phyloP scores from a whole-genome alignment of 2,797 vertebrate genomes.

The Sebastes glaucus region DNA sequence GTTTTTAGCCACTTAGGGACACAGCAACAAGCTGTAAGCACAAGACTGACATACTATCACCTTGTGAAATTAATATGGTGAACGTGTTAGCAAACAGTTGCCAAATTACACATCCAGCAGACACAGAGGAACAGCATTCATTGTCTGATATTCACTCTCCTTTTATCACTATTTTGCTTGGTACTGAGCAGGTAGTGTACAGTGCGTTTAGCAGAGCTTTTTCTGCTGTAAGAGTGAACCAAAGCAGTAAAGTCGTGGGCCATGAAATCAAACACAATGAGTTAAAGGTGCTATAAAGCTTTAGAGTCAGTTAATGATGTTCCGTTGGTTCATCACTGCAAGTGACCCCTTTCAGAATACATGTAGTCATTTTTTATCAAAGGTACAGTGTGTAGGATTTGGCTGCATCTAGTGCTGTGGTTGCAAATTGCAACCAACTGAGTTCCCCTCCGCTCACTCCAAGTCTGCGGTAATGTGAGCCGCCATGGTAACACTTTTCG shows the following conservation, averaged over 20 bases:
- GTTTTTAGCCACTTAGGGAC: neutral
- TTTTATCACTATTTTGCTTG: conserved; percentile 4
- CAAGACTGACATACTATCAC: neutral
- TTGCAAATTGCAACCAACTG: neutral
- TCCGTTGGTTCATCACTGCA: neutral
- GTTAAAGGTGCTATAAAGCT: neutral
- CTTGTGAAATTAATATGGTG: neutral
- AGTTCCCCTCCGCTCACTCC: neutral
- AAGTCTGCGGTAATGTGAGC: too few species aligned
- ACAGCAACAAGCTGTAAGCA: neutral
- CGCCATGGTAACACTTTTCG: too few species aligned
- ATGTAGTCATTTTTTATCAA: neutral
- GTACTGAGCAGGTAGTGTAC: neutral
- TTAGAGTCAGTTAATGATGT: neutral
- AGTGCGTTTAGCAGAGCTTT: neutral
- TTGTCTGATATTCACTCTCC: neutral
- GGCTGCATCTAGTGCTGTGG: neutral
- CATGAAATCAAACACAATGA: neutral
- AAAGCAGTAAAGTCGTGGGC: neutral
- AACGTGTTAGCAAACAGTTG: neutral
- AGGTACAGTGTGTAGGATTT: neutral
- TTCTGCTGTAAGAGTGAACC: neutral
- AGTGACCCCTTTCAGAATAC: neutral
- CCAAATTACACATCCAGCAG: neutral
- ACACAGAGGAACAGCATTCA: neutral